Conservation (phyloP, 2,797 vertebrate species). For the Trachops cirrhosus region DNA sequence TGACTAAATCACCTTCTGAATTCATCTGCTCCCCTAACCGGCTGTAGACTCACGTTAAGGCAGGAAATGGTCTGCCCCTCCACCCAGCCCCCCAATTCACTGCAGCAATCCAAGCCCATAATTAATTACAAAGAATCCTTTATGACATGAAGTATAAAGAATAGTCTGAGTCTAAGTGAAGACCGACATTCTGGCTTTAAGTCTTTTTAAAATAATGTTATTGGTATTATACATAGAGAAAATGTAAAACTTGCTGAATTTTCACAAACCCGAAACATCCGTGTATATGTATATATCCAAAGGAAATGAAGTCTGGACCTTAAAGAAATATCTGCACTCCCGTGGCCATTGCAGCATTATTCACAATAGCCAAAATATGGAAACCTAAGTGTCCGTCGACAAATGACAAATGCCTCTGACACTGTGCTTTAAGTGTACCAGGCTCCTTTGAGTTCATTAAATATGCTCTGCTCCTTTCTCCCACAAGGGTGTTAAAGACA, state of each 20-base stretch:
- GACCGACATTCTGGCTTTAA: neutral
- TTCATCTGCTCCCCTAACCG: neutral
- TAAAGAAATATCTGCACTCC: neutral
- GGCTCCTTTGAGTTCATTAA: neutral
- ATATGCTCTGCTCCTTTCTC: neutral
- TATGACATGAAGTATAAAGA: neutral
- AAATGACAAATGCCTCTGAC: neutral
- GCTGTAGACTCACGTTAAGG: neutral
- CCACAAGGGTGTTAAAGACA: neutral
- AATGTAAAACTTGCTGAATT: neutral
- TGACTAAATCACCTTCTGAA: neutral
- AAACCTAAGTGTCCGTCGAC: neutral
- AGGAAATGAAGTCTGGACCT: neutral
- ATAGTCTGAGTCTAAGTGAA: neutral
- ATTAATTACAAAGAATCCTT: constrained; percentile 18
- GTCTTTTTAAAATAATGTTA: neutral
- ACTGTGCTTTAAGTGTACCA: neutral
- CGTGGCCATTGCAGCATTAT: neutral
- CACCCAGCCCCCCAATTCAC: neutral
- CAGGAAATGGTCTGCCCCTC: neutral
- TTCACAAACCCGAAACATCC: neutral
- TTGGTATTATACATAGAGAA: neutral
- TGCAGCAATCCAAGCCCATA: neutral
- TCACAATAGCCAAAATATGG: neutral
- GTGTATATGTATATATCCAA: neutral